phyloP scores from a whole-genome alignment of 2,113 vertebrate genomes.

The Arizona elegans region DNA sequence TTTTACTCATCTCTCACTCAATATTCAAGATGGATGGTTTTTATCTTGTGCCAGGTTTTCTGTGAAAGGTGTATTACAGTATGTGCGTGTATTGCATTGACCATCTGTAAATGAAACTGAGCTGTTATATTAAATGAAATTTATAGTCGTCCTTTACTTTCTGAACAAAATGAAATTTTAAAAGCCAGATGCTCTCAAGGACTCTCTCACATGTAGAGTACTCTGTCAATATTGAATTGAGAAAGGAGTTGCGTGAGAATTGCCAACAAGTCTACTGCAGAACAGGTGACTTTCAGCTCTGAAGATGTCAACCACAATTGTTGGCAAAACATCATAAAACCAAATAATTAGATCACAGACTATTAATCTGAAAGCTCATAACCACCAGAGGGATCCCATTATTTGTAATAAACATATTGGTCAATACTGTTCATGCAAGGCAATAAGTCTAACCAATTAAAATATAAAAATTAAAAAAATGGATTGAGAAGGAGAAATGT shows the following conservation, averaged over 20 bases:
- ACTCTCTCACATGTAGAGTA: background rate
- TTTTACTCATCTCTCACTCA: background rate
- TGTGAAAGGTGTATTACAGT: background rate
- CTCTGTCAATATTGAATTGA: background rate
- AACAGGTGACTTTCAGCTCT: background rate
- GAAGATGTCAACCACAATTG: background rate
- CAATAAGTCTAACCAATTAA: background rate
- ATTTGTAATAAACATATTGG: background rate
- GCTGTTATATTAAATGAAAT: background rate
- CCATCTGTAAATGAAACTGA: slow-evolving; percentile 8
- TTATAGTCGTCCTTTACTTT: background rate
- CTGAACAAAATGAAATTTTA: slow-evolving; percentile 2
- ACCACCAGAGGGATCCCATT: background rate
- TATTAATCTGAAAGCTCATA: background rate
- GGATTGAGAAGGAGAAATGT: background rate
- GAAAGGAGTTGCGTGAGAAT: background rate
- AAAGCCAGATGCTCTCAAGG: background rate
- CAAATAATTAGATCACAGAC: background rate
- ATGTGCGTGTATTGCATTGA: background rate
- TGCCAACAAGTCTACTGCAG: background rate
- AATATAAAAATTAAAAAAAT: background rate
- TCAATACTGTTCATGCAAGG: background rate
- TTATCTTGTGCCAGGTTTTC: background rate
- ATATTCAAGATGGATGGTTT: accelerated
- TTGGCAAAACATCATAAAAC: background rate